phyloP scores from a whole-genome alignment of 2,113 vertebrate species.

The Megaleporinus macrocephalus region DNA sequence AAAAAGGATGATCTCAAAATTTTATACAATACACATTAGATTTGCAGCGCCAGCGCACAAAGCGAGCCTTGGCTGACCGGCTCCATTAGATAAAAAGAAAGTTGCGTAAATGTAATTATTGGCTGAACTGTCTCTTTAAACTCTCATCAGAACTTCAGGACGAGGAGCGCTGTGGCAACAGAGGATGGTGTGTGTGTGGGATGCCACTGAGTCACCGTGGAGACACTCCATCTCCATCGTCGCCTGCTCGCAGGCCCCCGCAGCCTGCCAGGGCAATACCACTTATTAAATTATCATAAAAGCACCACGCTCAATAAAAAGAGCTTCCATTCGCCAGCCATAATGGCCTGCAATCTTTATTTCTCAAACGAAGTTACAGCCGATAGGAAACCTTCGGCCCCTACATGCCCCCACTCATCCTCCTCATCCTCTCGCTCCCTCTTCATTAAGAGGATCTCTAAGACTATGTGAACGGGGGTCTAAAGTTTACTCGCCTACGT shows the following conservation, averaged over 20 bases:
- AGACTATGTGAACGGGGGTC: neutral
- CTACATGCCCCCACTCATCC: constrained; percentile 43
- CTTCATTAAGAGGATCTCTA: constrained; percentile 40
- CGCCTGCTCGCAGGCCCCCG: constrained; percentile 58
- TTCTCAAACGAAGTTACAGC: constrained; percentile 79
- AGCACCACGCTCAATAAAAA: constrained; percentile 75
- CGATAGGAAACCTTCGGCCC: constrained; percentile 68
- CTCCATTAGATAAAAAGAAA: neutral
- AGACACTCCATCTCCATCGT: constrained; percentile 56
- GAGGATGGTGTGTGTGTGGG: constrained; percentile 53
- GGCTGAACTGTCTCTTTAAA: constrained; percentile 1
- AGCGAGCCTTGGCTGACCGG: too few relatives aligned
- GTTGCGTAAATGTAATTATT: neutral
- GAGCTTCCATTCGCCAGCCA: constrained; percentile 66
- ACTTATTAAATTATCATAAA: constrained; percentile 78
- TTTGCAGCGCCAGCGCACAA: too few relatives aligned
- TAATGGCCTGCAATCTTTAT: constrained; percentile 80
- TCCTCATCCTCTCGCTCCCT: constrained; percentile 32
- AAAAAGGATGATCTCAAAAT: too few relatives aligned
- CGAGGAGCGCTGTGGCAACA: constrained; percentile 48
- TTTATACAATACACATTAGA: too few relatives aligned
- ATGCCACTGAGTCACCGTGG: constrained; percentile 67
- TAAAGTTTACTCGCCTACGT: constrained; percentile 2
- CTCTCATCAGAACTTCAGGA: constrained; percentile 35
- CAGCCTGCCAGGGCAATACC: constrained; percentile 64